These are phyloP conservation scores for Microchrysa polita DNA, from an alignment of 2,888 invertebrate genomes.

Conservation along the genomic window DNA sequence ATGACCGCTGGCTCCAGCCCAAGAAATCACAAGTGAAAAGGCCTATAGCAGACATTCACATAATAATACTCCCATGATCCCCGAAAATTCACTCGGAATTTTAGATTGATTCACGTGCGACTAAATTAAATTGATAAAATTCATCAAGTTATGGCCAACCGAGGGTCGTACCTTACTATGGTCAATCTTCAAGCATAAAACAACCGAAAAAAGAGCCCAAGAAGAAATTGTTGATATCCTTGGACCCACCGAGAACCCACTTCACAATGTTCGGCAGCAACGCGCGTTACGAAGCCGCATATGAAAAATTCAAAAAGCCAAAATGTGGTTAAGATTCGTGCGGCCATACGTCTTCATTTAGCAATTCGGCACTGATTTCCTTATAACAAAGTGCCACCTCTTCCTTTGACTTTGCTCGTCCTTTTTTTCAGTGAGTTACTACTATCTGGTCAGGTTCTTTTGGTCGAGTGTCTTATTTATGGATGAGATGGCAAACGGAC, in stretches of 20 bases:
- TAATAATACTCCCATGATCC: conserved; percentile 33
- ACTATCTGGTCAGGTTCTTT: too few species aligned
- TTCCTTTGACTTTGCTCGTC: conserved; percentile 44
- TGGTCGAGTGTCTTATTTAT: conserved; percentile 46
- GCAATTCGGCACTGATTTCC: conserved; percentile 51
- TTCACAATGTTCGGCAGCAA: conserved; percentile 13
- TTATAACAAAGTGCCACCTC: conserved; percentile 48
- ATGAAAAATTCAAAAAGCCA: conserved; percentile 49
- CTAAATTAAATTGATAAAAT: conserved; percentile 50
- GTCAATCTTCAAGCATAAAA: background rate
- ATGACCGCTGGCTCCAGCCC: conserved; percentile 5
- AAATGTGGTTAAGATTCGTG: conserved; percentile 51
- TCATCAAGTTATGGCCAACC: conserved; percentile 46
- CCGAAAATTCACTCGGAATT: conserved; percentile 22
- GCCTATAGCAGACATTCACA: background rate
- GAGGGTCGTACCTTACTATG: conserved; percentile 17
- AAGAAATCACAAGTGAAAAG: too few species aligned
- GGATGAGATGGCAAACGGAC: conserved; percentile 41
- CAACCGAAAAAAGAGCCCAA: conserved; percentile 15
- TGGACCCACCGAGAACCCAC: background rate
- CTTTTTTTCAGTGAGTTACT: too few species aligned
- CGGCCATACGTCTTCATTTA: conserved; percentile 50
- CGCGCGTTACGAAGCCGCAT: conserved; percentile 31
- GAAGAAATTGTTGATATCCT: too few species aligned
- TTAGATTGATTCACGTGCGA: conserved; percentile 46